These are phyloP conservation scores for Calliphora vicina DNA, from an alignment of 1,140 invertebrate species.

Conservation along the genomic window DNA sequence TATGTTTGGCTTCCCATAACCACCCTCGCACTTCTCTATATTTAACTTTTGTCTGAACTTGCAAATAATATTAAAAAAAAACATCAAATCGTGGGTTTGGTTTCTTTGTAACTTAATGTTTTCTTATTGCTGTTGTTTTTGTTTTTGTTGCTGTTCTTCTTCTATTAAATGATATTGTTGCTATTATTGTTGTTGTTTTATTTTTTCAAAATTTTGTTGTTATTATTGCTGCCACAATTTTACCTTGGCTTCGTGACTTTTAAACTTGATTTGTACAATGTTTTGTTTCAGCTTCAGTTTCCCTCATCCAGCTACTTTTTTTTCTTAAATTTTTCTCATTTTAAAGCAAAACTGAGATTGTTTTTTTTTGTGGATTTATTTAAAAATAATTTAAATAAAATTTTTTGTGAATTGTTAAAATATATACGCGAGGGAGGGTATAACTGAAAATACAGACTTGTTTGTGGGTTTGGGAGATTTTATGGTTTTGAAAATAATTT, in stretches of 20 bases:
- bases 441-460: no score
- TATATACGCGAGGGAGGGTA: no score
- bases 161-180: constrained; percentile 12
- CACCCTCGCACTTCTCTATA: background rate
- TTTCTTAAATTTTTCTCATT: no score
- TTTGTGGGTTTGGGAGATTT: no score
- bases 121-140: background rate
- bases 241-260: constrained; percentile 41
- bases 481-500: no score
- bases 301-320: no score
- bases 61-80: background rate
- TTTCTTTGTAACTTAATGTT: background rate
- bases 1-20: background rate
- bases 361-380: no score
- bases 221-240: background rate
- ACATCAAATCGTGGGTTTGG: constrained; percentile 24
- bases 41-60: background rate
- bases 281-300: background rate
- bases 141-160: background rate
- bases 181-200: no score
- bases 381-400: no score
- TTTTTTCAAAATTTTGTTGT: background rate
- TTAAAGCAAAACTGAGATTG: no score
- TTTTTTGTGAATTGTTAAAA: no score
- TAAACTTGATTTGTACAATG: constrained; percentile 34